Base-by-base conservation (phyloP, 2,888 invertebrate genomes). In the Dolomedes plantarius region DNA sequence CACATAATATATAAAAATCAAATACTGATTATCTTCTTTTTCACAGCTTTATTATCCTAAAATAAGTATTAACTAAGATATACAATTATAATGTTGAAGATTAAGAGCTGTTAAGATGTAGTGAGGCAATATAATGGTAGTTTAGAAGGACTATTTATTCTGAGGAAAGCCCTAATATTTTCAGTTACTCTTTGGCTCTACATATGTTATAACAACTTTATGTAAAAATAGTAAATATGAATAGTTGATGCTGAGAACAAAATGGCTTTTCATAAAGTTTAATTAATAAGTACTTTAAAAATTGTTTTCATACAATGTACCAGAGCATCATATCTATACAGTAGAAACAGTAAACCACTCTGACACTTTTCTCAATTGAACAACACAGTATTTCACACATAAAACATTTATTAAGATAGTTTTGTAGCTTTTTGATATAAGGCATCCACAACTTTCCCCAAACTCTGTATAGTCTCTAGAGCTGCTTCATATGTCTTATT, bases 361-460 rank as follows among this genome's bases (percentile, higher is more conserved):
- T 56, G 56, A 56, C 56, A 56, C 23, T 56, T 56, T 56, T 56
- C 13, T 56, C 19, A 56, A 56, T 56, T 6, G 56, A 56, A 56
- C 56, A 56, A 23, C 56, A 56, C 23, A 23, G 23, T 0, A 23
- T 56, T 56, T 56, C 19, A 5, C 3, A 19, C 3, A 19, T 23
- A 23, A 56, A 56, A 56, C 23, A 23, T 56, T 56, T 56, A 41
- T 90, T 95, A 98, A 93, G 97, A 97, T 89, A 99, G 94, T 93
- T 98, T 98, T 93, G 99, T 98, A 89, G 99, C 98, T 93, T 98
- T 98, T 94, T 98, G 97, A 93, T 99, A 99, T 90, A 99, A 94
- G 75, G 98, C 97, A 92, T 99, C 99, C 90, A 99, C 98, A 90
- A 99, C 99, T 94, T 98, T 98, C 90, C 98, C 98, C 98, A 99